Percentiles rank a stretch among this genome's conserved stretches.
Conservation (phyloP, 2,888 invertebrate genomes). For the Thymelicus sylvestris region DNA sequence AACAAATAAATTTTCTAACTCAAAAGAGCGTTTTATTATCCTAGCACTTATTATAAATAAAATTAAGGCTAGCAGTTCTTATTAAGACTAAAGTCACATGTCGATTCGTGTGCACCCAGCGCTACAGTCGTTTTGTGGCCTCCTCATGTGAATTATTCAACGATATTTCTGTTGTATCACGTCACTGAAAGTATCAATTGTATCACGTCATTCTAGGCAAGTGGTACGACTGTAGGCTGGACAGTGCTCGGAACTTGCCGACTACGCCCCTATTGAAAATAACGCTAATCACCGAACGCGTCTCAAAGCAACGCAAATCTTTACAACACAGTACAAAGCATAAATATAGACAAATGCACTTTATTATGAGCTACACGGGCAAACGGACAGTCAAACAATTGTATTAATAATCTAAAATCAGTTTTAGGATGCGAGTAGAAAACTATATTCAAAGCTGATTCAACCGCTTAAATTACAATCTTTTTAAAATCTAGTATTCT, state of each 20-base stretch:
- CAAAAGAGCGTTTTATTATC: slow-evolving; percentile 83
- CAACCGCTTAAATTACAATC: slow-evolving; percentile 54
- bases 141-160: background rate
- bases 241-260: background rate
- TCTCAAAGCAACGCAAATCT: slow-evolving; percentile 57
- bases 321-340: slow-evolving; percentile 54
- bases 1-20: slow-evolving; percentile 76
- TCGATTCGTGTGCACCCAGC: slow-evolving; percentile 50
- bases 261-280: slow-evolving; percentile 55
- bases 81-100: slow-evolving; percentile 71
- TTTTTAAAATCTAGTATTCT: slow-evolving; percentile 52
- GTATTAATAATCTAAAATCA: slow-evolving; percentile 42
- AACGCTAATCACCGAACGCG: slow-evolving; percentile 64
- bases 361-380: slow-evolving; percentile 42
- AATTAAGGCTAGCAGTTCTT: slow-evolving; percentile 84
- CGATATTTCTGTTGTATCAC: no score
- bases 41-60: slow-evolving; percentile 83
- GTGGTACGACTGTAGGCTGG: slow-evolving; percentile 19
- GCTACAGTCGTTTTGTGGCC: slow-evolving; percentile 43
- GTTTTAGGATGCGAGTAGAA: slow-evolving; percentile 45
- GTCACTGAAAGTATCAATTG: no score
- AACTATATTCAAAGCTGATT: slow-evolving; percentile 54
- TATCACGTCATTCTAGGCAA: background rate
- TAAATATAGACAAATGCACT: slow-evolving; percentile 45
- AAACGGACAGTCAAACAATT: slow-evolving; percentile 23